Evolutionary conservation across 2,797 vertebrate species (phyloP), one percentile per base, ranked within the genome.

Genomic region (Triplophysa yarkandensis): DNA sequence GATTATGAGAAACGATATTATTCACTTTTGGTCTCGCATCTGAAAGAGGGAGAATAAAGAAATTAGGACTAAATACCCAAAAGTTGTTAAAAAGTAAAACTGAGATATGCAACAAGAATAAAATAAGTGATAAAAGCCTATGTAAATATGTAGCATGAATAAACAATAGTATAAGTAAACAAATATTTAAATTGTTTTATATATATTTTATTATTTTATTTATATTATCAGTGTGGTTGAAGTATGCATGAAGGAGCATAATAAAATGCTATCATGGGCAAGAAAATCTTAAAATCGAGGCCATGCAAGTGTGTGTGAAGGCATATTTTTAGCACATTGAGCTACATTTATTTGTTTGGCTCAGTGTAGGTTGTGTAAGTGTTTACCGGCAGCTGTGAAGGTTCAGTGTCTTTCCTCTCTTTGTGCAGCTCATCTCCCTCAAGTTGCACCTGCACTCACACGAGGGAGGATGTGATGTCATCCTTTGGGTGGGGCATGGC

Each of bases 361-460:
- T 60, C 4, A 32, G 28, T 14, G 27, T 21, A 36, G 44, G 48
- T 27, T 50, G 19, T 43, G 16, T 61, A 3, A 36, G 43, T 52
- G 32, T 71, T 83, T 48, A 93, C 92, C 89, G 92, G 90, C 92
- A 93, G 75, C 86, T 89, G 6, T 76, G 87, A 76, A 80, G 75
- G 83, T 93, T 89, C 71, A 93, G 87, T 63, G 28, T 86, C 23
- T 83, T 87, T 27, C 84, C 84, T 83, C 88, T 92, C 36, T 68
- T 87, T 34, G 77, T 85, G 84, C 92, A 93, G 87, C 78, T 88
- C 77, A 87, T 81, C 17, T 84, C 81, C 46, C 41, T 88, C 67
- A 91, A 23, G 60, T 68, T 88, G 80, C 92, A 93, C 77, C 0
- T 84, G 66, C 92, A 93, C 81, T 81, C 85, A 67, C 92, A 93